Percentiles rank a stretch among this genome's conserved stretches.
These are phyloP conservation scores for Eleginops maclovinus DNA, from an alignment of 2,113 vertebrate genomes.

Conservation along the genomic window DNA sequence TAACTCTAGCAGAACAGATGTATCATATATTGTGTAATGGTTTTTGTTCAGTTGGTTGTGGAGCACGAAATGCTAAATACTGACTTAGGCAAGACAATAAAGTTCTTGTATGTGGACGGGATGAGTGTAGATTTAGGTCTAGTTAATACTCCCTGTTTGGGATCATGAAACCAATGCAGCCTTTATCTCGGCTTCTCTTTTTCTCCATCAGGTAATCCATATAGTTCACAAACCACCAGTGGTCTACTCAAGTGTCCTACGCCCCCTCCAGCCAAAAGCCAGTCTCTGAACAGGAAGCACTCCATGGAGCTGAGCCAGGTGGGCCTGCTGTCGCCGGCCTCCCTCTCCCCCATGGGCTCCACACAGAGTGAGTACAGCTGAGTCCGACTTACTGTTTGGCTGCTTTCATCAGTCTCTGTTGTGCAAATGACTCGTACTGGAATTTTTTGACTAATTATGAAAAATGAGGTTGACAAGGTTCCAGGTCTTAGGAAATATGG, in stretches of 20 bases:
- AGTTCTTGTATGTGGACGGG: background rate
- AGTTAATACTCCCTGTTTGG: background rate
- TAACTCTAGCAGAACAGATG: background rate
- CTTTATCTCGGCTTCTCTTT: background rate
- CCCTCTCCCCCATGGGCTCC: slow-evolving; percentile 93
- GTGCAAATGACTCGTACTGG: background rate
- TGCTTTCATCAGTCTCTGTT: background rate
- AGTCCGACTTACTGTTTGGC: background rate
- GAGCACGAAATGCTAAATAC: background rate
- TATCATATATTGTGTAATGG: background rate
- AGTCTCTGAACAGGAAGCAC: slow-evolving; percentile 93
- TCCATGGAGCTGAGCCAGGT: slow-evolving; percentile 93
- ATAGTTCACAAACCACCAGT: slow-evolving; percentile 89
- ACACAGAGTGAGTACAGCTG: slow-evolving; percentile 92
- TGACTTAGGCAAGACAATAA: background rate
- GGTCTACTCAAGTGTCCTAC: slow-evolving; percentile 96
- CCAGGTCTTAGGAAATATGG: slow-evolving; percentile 21
- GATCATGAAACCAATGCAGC: background rate
- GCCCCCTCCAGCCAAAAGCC: slow-evolving; percentile 91
- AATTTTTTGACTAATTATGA: slow-evolving; percentile 16
- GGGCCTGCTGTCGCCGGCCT: slow-evolving; percentile 93
- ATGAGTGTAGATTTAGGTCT: background rate
- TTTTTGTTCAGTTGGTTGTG: background rate
- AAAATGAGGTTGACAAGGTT: slow-evolving; percentile 9
- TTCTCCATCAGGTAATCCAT: slow-evolving; percentile 83